These are phyloP conservation scores for Hexactinellida sp. DNA, from an alignment of 37 sponge, comb jelly and placozoan species.

Conservation along the genomic window DNA sequence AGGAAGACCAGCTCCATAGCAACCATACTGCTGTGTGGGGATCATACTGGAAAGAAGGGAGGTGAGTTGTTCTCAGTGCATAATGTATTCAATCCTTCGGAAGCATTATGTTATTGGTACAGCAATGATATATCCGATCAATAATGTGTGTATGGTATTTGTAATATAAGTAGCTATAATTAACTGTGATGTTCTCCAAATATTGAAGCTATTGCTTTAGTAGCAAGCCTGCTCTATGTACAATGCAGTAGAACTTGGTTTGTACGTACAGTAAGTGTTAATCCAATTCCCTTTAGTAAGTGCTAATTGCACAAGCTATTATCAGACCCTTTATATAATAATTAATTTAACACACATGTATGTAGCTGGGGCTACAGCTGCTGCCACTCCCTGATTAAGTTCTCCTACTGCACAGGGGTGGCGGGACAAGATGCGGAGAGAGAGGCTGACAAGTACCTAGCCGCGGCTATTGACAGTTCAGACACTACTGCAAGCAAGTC, in stretches of 20 bases:
- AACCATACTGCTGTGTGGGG: slow-evolving; percentile 95
- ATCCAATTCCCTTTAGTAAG: too few species aligned
- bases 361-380: slow-evolving; percentile 87
- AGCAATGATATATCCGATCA: too few species aligned
- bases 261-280: too few species aligned
- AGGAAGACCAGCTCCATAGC: slow-evolving; percentile 78
- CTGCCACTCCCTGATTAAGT: slow-evolving; percentile 73
- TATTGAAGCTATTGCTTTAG: too few species aligned
- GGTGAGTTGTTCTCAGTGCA: background rate
- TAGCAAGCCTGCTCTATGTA: too few species aligned
- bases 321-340: background rate
- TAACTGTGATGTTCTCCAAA: too few species aligned
- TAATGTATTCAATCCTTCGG: background rate
- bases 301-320: too few species aligned
- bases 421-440: slow-evolving; percentile 48
- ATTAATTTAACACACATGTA: background rate
- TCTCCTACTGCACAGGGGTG: slow-evolving; percentile 85
- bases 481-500: background rate
- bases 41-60: slow-evolving; percentile 74
- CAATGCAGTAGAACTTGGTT: too few species aligned
- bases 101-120: too few species aligned
- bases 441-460: slow-evolving; percentile 24
- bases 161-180: too few species aligned
- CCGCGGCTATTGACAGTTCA: background rate
- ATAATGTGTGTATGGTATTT: too few species aligned